A percentile compares a stretch with the other conserved stretches of the same genome.
Evolutionary conservation across 2,113 vertebrate species (phyloP).

Genomic region (Semnornis frantzii): DNA sequence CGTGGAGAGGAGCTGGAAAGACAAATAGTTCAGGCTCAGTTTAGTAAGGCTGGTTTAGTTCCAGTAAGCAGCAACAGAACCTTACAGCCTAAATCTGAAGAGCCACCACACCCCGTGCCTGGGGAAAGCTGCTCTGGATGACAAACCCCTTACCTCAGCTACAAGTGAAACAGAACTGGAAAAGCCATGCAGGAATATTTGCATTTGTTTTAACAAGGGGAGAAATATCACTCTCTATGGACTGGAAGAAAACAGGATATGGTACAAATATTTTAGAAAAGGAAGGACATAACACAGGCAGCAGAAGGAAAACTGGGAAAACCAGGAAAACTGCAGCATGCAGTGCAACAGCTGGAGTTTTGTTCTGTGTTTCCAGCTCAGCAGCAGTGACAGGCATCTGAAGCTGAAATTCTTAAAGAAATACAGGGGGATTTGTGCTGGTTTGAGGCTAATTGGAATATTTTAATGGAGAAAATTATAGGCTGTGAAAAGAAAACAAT

Average conservation of each 20-base stretch:
- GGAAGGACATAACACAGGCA: not conserved
- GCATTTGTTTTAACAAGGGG: not conserved
- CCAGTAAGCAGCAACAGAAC: not conserved
- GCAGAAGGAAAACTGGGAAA: not conserved
- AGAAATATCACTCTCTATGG: not conserved
- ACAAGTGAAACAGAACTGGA: not conserved
- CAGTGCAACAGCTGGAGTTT: conserved; percentile 3
- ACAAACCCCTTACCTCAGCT: not conserved
- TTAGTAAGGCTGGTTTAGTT: not conserved
- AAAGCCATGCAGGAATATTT: not conserved
- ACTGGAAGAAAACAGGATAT: conserved; percentile 38
- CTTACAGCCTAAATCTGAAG: not conserved
- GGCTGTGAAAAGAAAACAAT: too few species aligned
- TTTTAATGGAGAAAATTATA: too few species aligned
- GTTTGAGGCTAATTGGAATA: too few species aligned
- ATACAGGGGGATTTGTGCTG: not conserved
- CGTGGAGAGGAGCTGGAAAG: not conserved
- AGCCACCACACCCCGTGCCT: not conserved
- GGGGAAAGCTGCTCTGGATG: not conserved
- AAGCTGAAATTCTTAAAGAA: not conserved
- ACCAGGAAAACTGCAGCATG: not conserved
- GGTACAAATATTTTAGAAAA: not conserved
- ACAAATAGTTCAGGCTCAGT: not conserved
- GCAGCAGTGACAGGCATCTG: not conserved
- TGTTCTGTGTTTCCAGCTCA: not conserved